Conservation (phyloP, 2,888 invertebrate species). For the Papilio elwesi region DNA sequence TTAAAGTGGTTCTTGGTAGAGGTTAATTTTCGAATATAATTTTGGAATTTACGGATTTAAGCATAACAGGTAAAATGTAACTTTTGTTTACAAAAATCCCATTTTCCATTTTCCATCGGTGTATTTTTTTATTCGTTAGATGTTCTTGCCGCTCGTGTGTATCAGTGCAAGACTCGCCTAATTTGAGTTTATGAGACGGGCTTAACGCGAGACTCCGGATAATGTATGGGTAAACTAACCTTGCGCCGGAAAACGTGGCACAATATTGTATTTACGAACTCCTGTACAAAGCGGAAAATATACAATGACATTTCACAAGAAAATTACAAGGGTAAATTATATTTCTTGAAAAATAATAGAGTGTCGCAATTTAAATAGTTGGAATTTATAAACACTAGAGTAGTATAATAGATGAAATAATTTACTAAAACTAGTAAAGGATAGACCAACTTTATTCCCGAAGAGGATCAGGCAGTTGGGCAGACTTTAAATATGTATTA, state of each 20-base stretch:
- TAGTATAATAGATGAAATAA: too few relatives aligned
- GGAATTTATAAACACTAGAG: too few relatives aligned
- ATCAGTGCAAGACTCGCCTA: constrained; percentile 60
- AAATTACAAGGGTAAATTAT: constrained; percentile 10
- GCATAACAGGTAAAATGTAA: too few relatives aligned
- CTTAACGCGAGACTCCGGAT: constrained; percentile 56
- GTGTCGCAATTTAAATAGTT: too few relatives aligned
- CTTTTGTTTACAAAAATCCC: too few relatives aligned
- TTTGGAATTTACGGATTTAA: too few relatives aligned
- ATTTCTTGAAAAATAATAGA: background rate
- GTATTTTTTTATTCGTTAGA: background rate
- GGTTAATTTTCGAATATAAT: too few relatives aligned
- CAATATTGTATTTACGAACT: constrained; percentile 54
- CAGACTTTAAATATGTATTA: too few relatives aligned
- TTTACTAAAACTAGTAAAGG: background rate
- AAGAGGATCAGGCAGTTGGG: too few relatives aligned
- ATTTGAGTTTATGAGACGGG: constrained; percentile 74
- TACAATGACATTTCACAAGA: constrained; percentile 22
- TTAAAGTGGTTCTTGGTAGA: too few relatives aligned
- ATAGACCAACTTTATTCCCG: too few relatives aligned
- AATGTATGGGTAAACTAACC: constrained; percentile 63
- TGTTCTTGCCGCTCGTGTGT: constrained; percentile 46
- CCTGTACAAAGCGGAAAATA: constrained; percentile 36
- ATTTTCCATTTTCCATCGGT: too few relatives aligned
- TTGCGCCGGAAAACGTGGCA: constrained; percentile 48